These are phyloP conservation scores for Tetrax tetrax DNA, from an alignment of 2,113 vertebrate genomes.

Conservation along the genomic window DNA sequence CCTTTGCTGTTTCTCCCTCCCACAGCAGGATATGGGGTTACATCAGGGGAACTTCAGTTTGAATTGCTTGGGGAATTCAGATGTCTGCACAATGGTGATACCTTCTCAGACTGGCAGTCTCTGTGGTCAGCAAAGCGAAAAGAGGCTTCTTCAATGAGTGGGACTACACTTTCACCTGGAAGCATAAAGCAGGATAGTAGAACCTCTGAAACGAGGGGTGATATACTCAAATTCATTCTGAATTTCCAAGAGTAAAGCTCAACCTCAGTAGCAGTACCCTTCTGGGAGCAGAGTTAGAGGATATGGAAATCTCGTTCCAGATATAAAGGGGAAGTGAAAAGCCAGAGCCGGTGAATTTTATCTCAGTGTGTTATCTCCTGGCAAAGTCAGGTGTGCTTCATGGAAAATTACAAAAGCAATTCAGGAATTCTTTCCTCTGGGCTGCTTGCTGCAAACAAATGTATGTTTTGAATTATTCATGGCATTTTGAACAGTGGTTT, in stretches of 20 bases:
- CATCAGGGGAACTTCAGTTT: not conserved
- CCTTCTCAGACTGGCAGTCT: not conserved
- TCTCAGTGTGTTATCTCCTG: not conserved
- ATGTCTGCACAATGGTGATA: not conserved
- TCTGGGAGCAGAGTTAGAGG: not conserved
- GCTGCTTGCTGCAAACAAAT: slow-evolving; percentile 13
- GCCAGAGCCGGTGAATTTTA: not conserved
- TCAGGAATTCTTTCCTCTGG: not conserved
- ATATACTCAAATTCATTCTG: not conserved
- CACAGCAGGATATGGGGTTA: not conserved
- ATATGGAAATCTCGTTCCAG: not conserved
- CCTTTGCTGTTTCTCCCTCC: not conserved
- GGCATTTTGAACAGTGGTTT: not conserved
- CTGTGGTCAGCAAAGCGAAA: not conserved
- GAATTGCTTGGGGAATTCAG: not conserved
- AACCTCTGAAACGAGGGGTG: not conserved
- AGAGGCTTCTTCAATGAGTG: not conserved
- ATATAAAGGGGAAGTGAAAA: not conserved
- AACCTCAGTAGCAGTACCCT: not conserved
- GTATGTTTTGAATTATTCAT: slow-evolving; percentile 43
- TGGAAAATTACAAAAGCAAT: slow-evolving; percentile 12
- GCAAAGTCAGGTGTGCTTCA: slow-evolving; percentile 13
- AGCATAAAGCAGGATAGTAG: not conserved
- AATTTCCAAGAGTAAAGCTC: not conserved
- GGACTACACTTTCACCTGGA: not conserved